Conservation (phyloP, 2,888 invertebrate genomes). For the Sarcophaga caerulescens region DNA sequence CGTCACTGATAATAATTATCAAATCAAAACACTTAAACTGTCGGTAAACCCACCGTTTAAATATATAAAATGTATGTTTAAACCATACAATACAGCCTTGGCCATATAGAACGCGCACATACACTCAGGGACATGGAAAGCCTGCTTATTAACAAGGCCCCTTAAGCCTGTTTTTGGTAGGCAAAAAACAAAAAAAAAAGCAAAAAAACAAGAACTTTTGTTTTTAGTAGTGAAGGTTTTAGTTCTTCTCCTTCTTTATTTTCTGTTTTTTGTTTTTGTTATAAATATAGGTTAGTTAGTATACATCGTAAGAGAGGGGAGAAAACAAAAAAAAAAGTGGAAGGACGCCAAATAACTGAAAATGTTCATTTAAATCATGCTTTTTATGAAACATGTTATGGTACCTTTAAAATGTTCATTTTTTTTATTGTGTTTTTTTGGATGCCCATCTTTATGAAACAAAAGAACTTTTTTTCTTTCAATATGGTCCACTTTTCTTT, state of each 20-base stretch:
- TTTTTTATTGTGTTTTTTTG: slow-evolving; percentile 8
- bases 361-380: slow-evolving; percentile 58
- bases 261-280: neutral
- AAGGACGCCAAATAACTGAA: slow-evolving; percentile 50
- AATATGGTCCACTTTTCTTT: slow-evolving; percentile 50
- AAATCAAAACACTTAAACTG: slow-evolving; percentile 79
- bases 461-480: neutral
- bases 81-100: neutral
- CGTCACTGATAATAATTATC: slow-evolving; percentile 78
- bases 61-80: slow-evolving; percentile 58
- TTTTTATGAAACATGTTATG: slow-evolving; percentile 51
- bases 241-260: neutral
- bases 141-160: slow-evolving; percentile 26
- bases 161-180: slow-evolving; percentile 17
- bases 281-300: slow-evolving; percentile 67
- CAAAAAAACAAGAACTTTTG: slow-evolving; percentile 42
- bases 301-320: neutral
- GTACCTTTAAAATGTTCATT: neutral
- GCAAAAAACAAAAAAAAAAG: neutral
- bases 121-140: neutral
- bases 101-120: neutral
- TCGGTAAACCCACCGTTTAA: slow-evolving; percentile 75
- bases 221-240: slow-evolving; percentile 21
- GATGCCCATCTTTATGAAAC: neutral
- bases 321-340: neutral